A percentile compares a stretch with the other conserved stretches of the same genome.
Evolutionary conservation across 2,113 vertebrate genomes (phyloP).

Genomic region (Himantopus leucocephalus): DNA sequence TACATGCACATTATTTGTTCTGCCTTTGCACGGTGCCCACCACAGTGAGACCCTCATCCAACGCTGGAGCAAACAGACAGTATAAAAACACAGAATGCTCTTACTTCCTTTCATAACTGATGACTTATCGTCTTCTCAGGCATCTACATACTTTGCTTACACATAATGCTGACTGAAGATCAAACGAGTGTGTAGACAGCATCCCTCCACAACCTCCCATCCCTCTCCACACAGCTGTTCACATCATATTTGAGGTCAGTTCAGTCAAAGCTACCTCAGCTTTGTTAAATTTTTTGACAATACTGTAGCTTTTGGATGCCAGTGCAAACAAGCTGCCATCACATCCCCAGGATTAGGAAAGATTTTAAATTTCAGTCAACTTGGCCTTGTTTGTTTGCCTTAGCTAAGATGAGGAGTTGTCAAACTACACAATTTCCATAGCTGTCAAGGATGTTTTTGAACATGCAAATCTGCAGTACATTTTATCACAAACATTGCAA

Average conservation of each 20-base stretch:
- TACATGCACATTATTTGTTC: not conserved
- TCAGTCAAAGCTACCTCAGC: conserved; percentile 32
- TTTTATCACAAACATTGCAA: conserved; percentile 62
- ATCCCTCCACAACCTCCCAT: not conserved
- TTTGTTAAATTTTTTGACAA: conserved; percentile 47
- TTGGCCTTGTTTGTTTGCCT: conserved; percentile 62
- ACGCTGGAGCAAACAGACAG: not conserved
- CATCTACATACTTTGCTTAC: conserved; percentile 17
- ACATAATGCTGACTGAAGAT: conserved; percentile 47
- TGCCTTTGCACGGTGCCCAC: conserved; percentile 2
- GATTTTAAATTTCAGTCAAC: conserved; percentile 60
- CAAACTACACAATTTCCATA: conserved; percentile 66
- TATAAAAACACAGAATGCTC: not conserved
- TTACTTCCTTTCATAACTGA: conserved; percentile 19
- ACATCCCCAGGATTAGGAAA: conserved; percentile 22
- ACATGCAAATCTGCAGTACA: conserved; percentile 57
- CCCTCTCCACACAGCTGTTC: conserved; percentile 3
- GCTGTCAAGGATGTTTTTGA: conserved; percentile 67
- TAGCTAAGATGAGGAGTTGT: conserved; percentile 58
- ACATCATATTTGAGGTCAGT: conserved; percentile 51
- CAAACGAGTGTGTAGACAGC: not conserved
- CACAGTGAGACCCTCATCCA: conserved; percentile 1
- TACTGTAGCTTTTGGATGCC: conserved; percentile 29
- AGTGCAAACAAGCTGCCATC: conserved; percentile 54
- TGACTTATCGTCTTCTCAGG: not conserved